Percentiles rank a stretch among this genome's conserved stretches.
phyloP scores from a whole-genome alignment of 2,888 invertebrate genomes.

The Herminia tarsipennalis region DNA sequence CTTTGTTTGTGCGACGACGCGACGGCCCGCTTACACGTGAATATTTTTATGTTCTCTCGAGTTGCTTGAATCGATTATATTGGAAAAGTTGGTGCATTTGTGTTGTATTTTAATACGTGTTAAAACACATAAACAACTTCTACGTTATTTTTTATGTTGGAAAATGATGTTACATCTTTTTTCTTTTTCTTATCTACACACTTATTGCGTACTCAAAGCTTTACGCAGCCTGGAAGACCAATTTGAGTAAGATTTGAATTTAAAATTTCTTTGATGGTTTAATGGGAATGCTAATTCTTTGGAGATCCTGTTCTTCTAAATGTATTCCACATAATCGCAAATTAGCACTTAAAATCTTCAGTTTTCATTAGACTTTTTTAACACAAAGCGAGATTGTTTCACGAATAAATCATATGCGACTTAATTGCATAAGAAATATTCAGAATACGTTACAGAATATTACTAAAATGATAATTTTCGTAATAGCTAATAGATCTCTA shows the following conservation, averaged over 20 bases:
- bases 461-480: too few species aligned
- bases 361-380: too few species aligned
- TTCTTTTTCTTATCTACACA: too few species aligned
- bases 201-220: too few species aligned
- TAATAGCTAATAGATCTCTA: too few species aligned
- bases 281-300: background rate
- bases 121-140: conserved; percentile 5
- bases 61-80: conserved; percentile 35
- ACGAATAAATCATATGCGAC: too few species aligned
- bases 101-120: conserved; percentile 26
- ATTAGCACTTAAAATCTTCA: background rate
- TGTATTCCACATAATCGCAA: background rate
- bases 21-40: conserved; percentile 21
- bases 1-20: conserved; percentile 53
- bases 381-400: too few species aligned
- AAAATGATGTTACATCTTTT: background rate
- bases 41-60: conserved; percentile 38
- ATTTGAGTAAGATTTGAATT: background rate
- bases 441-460: too few species aligned
- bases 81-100: conserved; percentile 29
- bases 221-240: too few species aligned
- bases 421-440: too few species aligned
- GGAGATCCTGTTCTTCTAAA: background rate
- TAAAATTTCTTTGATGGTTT: background rate
- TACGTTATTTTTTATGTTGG: background rate